A percentile compares a stretch with the other conserved stretches of the same genome.
These are phyloP conservation scores for Ceryle rudis DNA, from an alignment of 2,797 vertebrate genomes.

Conservation along the genomic window DNA sequence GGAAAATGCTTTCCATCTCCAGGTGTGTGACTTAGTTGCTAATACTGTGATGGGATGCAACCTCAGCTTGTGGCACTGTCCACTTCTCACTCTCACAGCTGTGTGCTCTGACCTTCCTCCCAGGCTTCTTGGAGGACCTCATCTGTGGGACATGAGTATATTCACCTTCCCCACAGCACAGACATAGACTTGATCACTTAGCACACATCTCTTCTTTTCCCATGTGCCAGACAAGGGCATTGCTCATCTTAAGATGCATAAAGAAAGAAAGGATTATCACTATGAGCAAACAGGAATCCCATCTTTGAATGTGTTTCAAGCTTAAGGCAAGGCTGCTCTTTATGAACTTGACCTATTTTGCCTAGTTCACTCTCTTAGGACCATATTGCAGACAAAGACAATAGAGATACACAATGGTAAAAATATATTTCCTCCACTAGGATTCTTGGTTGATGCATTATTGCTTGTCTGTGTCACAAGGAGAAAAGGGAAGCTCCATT, in stretches of 20 bases:
- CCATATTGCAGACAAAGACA: not conserved
- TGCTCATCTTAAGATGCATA: not conserved
- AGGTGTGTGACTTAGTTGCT: not conserved
- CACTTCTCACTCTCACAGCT: not conserved
- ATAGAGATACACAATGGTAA: not conserved
- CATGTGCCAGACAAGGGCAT: not conserved
- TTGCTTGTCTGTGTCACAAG: not conserved
- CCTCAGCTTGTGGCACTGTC: not conserved
- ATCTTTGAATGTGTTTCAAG: not conserved
- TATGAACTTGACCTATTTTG: not conserved
- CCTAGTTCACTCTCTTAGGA: not conserved
- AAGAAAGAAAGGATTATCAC: not conserved
- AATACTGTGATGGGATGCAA: not conserved
- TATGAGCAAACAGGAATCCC: not conserved
- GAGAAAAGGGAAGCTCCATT: not conserved
- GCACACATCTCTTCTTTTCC: not conserved
- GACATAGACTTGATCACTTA: not conserved
- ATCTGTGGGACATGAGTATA: fast-evolving
- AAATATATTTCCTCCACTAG: not conserved
- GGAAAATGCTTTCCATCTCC: not conserved
- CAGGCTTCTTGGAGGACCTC: not conserved
- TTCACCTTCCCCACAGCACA: not conserved
- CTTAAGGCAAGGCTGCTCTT: not conserved
- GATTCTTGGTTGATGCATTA: not conserved
- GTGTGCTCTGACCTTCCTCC: not conserved